phyloP scores from a whole-genome alignment of 2,797 vertebrate species.

The Semaprochilodus insignis region DNA sequence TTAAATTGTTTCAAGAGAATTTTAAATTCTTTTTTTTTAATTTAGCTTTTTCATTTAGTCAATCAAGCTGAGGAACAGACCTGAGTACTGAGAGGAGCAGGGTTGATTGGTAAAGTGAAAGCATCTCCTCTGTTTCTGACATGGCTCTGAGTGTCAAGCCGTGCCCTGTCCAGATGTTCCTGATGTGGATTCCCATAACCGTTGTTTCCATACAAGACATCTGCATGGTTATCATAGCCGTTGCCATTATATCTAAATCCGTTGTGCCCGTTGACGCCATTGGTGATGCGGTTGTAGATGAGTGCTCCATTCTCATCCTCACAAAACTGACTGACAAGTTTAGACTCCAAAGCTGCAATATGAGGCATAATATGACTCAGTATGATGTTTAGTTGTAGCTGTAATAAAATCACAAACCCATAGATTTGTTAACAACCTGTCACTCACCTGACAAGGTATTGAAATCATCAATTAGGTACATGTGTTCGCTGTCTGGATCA shows the following conservation, averaged over 20 bases:
- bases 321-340: slow-evolving; percentile 91
- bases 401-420: not conserved
- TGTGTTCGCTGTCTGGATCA: slow-evolving; percentile 89
- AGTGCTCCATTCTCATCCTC: slow-evolving; percentile 92
- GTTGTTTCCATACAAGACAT: slow-evolving; percentile 59
- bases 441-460: slow-evolving; percentile 88
- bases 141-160: slow-evolving; percentile 48
- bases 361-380: slow-evolving; percentile 5
- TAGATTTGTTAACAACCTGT: not conserved
- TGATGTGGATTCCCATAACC: slow-evolving; percentile 58
- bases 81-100: slow-evolving; percentile 72
- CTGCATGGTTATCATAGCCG: slow-evolving; percentile 62
- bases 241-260: slow-evolving; percentile 70
- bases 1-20: not conserved
- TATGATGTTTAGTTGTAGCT: not conserved
- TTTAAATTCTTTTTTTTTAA: not conserved
- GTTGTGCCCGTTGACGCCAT: slow-evolving; percentile 69
- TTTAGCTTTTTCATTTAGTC: too few species aligned
- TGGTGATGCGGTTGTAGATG: slow-evolving; percentile 82
- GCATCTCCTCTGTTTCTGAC: slow-evolving; percentile 70
- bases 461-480: slow-evolving; percentile 93
- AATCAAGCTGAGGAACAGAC: slow-evolving; percentile 54
- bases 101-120: slow-evolving; percentile 73
- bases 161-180: slow-evolving; percentile 65
- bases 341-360: slow-evolving; percentile 85